Evolutionary conservation across 1,140 invertebrate species (phyloP), one percentile per base, ranked within the genome.

Genomic region (Ptiloglossa arizonensis): DNA sequence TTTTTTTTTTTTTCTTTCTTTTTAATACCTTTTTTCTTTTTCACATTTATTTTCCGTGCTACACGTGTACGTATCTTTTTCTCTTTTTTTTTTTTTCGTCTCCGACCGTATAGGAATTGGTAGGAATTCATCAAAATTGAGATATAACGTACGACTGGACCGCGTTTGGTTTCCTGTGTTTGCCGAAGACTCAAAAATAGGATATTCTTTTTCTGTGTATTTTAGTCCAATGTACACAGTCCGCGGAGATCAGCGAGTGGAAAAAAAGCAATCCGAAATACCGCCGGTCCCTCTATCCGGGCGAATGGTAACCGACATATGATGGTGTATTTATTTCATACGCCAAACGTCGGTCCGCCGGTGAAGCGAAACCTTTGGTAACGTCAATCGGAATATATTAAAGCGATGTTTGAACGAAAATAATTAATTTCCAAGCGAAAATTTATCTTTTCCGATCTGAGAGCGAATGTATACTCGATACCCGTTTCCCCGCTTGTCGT

Each of bases 311-410:
- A 66, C 66, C 73, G 74, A 79, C 72, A 59, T 82, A 85, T 82
- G 71, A 82, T 82, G 76, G 76, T 56, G 83, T 85, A 85, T 86
- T 86, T 85, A 85, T 82, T 85, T 82, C 83, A 82, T 85, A 80
- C 69, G 76, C 63, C 80, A 82, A 80, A 85, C 76, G 83, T 82
- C 79, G 84, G 72, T 59, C 73, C 83, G 76, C 80, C 81, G 70
- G 27, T 72, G 66, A 41, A 59, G 27, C 67, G 68, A 44, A 68
- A 46, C 63, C 67, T 71, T 46, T 54, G 75, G 63, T 57, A 80
- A 75, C 87, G 85, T 89, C 87, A 90, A 90, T 89, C 86, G 87
- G 86, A 90, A 90, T 90, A 89, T 90, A 90, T 91, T 89, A 89
- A 89, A 88, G 84, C 80, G 81, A 90, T 90, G 88, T 91, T 91